Evolutionary conservation across 2,888 invertebrate genomes (phyloP).

Genomic region (Acronicta psi): DNA sequence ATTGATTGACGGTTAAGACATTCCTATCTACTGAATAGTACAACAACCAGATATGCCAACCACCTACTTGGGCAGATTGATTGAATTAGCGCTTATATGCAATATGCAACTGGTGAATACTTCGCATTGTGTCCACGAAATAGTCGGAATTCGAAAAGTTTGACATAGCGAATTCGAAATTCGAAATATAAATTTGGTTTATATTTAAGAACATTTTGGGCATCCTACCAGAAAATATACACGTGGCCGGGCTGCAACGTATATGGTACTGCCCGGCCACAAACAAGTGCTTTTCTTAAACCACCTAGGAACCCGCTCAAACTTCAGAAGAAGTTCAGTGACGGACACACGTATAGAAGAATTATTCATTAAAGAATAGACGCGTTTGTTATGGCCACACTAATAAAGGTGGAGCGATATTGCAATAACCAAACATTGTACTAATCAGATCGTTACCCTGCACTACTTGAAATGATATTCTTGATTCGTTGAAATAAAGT

Average conservation of each 20-base stretch:
- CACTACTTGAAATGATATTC: slow-evolving; percentile 11
- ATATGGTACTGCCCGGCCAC: too few relatives aligned
- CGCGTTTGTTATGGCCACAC: slow-evolving; percentile 29
- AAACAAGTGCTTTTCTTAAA: too few relatives aligned
- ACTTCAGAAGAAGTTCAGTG: too few relatives aligned
- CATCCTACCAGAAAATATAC: too few relatives aligned
- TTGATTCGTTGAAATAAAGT: slow-evolving; percentile 9
- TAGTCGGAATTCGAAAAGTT: background rate
- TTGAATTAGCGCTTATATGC: slow-evolving; percentile 37
- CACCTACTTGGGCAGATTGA: slow-evolving; percentile 24
- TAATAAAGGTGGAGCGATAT: slow-evolving; percentile 28
- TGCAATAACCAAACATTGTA: slow-evolving; percentile 42
- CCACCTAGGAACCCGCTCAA: too few relatives aligned
- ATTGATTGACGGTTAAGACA: slow-evolving; percentile 58
- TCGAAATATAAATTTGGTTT: too few relatives aligned
- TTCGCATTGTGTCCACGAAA: slow-evolving; percentile 25
- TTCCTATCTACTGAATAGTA: slow-evolving; percentile 25
- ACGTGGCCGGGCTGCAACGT: too few relatives aligned
- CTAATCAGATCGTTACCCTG: slow-evolving; percentile 36
- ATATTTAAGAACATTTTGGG: too few relatives aligned
- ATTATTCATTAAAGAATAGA: slow-evolving; percentile 2
- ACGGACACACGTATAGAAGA: too few relatives aligned
- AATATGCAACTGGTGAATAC: slow-evolving; percentile 29
- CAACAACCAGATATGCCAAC: slow-evolving; percentile 31
- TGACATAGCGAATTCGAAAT: too few relatives aligned